Percentiles rank a stretch among this genome's conserved stretches.
Evolutionary conservation across 2,113 vertebrate genomes (phyloP).

Genomic region (Oplegnathus fasciatus): DNA sequence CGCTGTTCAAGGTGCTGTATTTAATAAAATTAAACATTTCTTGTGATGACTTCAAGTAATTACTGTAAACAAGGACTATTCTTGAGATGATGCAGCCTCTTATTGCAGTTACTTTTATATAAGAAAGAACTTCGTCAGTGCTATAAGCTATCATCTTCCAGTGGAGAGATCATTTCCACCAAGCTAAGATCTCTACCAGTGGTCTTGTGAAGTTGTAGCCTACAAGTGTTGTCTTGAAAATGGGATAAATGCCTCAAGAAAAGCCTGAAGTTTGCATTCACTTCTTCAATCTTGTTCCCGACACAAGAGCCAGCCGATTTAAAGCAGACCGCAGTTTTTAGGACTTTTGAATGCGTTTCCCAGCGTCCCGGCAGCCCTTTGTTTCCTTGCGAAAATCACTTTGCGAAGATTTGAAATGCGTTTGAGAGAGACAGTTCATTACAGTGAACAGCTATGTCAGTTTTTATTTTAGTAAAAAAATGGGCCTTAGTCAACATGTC

Average conservation of each 20-base stretch:
- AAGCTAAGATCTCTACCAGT: neutral
- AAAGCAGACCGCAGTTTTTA: neutral
- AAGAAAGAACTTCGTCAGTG: neutral
- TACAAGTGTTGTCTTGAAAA: neutral
- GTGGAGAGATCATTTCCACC: neutral
- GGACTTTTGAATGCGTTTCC: neutral
- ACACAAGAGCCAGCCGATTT: neutral
- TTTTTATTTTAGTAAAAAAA: neutral
- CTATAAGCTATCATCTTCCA: neutral
- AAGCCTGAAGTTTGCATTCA: neutral
- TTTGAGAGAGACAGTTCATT: neutral
- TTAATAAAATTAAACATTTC: neutral
- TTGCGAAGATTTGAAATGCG: neutral
- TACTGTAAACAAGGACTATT: neutral
- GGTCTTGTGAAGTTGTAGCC: neutral
- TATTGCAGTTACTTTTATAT: neutral
- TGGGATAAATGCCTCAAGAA: no score
- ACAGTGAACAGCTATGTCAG: neutral
- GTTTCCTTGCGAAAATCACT: neutral
- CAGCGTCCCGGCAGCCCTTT: neutral
- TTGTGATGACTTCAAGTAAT: neutral
- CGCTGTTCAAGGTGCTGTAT: neutral
- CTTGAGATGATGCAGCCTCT: neutral
- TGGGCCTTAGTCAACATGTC: neutral
- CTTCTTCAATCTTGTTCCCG: no score